phyloP scores from a whole-genome alignment of 2,797 vertebrate species.

The Lepus townsendii region DNA sequence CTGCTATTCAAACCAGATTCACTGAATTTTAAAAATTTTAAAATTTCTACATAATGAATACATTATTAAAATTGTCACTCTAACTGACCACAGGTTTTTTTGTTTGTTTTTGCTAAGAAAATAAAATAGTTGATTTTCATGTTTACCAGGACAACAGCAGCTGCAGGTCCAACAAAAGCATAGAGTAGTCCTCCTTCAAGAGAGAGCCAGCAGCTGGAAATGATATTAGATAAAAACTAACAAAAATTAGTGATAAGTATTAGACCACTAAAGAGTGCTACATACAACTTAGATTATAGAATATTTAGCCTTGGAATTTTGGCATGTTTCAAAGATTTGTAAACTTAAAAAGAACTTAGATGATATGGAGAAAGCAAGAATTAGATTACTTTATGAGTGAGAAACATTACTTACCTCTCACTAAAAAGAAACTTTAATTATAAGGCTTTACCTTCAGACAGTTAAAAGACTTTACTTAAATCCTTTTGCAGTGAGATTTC shows the following conservation, averaged over 20 bases:
- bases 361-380: slow-evolving; percentile 71
- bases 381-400: background rate
- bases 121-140: slow-evolving; percentile 74
- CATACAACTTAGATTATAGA: slow-evolving; percentile 72
- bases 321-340: slow-evolving; percentile 85
- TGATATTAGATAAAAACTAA: slow-evolving; percentile 90
- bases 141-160: slow-evolving; percentile 98
- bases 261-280: slow-evolving; percentile 84
- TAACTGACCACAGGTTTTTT: background rate
- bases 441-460: background rate
- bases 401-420: background rate
- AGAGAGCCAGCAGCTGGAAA: slow-evolving; percentile 98
- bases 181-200: slow-evolving; percentile 99
- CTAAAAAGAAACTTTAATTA: slow-evolving; percentile 59
- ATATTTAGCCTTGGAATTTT: slow-evolving; percentile 83
- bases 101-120: slow-evolving; percentile 2
- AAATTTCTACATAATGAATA: slow-evolving; percentile 16
- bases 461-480: slow-evolving; percentile 64
- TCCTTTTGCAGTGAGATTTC: slow-evolving; percentile 53
- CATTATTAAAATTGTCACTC: background rate
- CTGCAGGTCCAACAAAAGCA: slow-evolving; percentile 99
- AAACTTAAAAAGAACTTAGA: slow-evolving; percentile 72
- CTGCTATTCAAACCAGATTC: slow-evolving; percentile 36
- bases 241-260: slow-evolving; percentile 91
- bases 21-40: slow-evolving; percentile 50